Base-by-base conservation (phyloP, 2,888 invertebrate species). In the Leucophenga montana region DNA sequence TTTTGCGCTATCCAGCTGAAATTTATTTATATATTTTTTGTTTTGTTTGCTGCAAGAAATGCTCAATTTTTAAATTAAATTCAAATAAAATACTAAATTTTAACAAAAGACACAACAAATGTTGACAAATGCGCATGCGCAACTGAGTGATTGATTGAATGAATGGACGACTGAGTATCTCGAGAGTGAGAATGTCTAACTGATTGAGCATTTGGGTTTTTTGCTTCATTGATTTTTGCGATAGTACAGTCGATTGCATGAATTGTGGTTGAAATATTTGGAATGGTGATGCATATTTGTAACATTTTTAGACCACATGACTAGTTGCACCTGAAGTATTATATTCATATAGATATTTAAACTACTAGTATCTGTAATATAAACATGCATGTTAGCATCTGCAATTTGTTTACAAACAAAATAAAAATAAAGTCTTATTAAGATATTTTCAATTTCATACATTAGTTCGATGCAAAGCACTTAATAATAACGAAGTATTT, bases 111-210 rank as follows among this genome's bases (percentile, higher is more conserved):
- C 20, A 20, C 6, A 54, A 54, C 54, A 22, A 71, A 73, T 61
- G 68, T 78, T 78, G 76, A 79, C 73, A 75, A 78, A 78, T 72
- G 71, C 48, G 68, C 59, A 44, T 62, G 72, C 68, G 71, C 73
- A 66, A 56, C 70, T 13, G 33, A 22, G 22, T 57, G 18, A n/a
- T 16, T 56, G 14, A 56, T 56, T 56, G 72, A 73, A 65, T 70
- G 75, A 75, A 39, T 39, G 39, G 39, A 39, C 39, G 39, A 39
- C 8, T 8, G 39, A 39, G 11, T 39, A 11, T 39, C 39, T 5
- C 8, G 39, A 39, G 39, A 39, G 11, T 39, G 39, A 27, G 27
- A 27, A 27, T 27, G 73, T 70, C 62, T 33, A 0, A 20, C 6
- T 57, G 68, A 75, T 57, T 57, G 3, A 57, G 27, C 57, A 57